Conservation (phyloP, 2,797 vertebrate species). For the Rallus crepitans region DNA sequence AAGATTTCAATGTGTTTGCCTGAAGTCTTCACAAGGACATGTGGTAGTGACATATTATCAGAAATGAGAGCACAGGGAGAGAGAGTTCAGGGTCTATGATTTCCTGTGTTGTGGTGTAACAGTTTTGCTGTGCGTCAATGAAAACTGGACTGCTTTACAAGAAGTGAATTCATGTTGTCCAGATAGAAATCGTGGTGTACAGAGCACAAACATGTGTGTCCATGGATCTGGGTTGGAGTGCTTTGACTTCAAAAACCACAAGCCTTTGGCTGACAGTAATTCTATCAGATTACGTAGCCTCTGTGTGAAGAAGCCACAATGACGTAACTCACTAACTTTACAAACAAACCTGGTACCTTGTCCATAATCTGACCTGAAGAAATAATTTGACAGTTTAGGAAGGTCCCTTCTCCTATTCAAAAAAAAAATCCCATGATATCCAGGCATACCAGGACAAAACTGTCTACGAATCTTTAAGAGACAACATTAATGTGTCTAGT, state of each 20-base stretch:
- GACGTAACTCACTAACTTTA: background rate
- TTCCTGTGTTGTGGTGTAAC: background rate
- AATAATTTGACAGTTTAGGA: background rate
- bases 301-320: background rate
- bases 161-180: background rate
- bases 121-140: background rate
- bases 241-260: background rate
- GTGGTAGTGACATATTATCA: background rate
- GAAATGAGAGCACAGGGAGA: background rate
- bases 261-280: background rate
- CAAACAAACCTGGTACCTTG: background rate
- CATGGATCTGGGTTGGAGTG: rapidly evolving
- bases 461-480: background rate
- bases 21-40: background rate
- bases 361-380: background rate
- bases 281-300: background rate
- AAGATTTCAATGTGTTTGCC: background rate
- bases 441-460: background rate
- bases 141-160: background rate
- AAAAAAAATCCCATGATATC: background rate
- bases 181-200: background rate
- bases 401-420: background rate
- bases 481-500: background rate
- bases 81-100: background rate
- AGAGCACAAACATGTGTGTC: background rate